phyloP scores from a whole-genome alignment of 2,888 invertebrate genomes.

The Eupithecia subfuscata region DNA sequence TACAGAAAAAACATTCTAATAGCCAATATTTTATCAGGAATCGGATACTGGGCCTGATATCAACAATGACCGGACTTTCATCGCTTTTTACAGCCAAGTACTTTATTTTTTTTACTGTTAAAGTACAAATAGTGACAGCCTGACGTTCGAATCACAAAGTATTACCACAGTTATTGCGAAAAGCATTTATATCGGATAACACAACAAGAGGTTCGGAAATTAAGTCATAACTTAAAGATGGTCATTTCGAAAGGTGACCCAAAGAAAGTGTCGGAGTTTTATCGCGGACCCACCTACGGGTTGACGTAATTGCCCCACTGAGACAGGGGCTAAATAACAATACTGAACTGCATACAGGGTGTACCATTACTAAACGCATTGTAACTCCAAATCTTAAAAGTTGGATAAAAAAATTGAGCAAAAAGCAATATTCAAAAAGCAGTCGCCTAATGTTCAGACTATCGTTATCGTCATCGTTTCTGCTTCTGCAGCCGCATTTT shows the following conservation, averaged over 20 bases:
- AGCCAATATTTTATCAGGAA: neutral
- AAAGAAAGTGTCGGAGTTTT: conserved; percentile 64
- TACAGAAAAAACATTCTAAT: neutral
- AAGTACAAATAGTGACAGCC: conserved; percentile 43
- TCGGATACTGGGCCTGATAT: neutral
- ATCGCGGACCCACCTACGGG: conserved; percentile 75
- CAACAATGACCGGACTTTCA: neutral
- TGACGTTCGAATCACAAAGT: conserved; percentile 53
- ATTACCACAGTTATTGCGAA: conserved; percentile 65
- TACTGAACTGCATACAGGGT: conserved; percentile 3
- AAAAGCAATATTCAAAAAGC: neutral
- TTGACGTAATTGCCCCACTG: conserved; percentile 70
- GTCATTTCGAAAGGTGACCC: conserved; percentile 70
- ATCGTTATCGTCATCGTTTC: neutral
- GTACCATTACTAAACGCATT: neutral
- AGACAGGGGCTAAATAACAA: conserved; percentile 46
- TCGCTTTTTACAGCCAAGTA: neutral
- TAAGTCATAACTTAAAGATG: conserved; percentile 80
- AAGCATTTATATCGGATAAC: conserved; percentile 61
- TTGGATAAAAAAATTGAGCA: neutral
- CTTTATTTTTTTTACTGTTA: conserved; percentile 34
- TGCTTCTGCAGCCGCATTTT: neutral
- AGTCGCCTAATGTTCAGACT: neutral
- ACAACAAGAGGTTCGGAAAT: conserved; percentile 70
- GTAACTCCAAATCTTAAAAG: neutral